Percentiles rank a stretch among this genome's conserved stretches.
These are phyloP conservation scores for Melitaea athalia DNA, from an alignment of 2,888 invertebrate species.

Conservation along the genomic window DNA sequence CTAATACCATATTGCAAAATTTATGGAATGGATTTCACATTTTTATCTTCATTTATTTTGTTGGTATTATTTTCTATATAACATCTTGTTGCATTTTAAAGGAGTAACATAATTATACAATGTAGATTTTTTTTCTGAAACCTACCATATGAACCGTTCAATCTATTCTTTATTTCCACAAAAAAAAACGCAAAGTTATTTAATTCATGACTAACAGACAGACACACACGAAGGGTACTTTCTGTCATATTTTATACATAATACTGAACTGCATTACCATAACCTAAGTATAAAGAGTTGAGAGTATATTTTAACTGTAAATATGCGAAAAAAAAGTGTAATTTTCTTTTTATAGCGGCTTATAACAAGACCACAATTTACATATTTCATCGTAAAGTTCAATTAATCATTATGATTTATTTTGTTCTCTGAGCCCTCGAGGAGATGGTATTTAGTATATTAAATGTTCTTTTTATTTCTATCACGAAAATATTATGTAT, in stretches of 20 bases:
- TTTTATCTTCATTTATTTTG: neutral
- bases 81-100: no score
- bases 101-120: no score
- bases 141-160: no score
- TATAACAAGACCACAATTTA: constrained; percentile 31
- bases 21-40: neutral
- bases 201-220: no score
- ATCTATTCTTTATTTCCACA: no score
- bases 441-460: constrained; percentile 1
- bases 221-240: no score
- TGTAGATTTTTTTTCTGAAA: no score
- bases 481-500: neutral
- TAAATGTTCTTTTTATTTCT: neutral
- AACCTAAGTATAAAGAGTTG: neutral
- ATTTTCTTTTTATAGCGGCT: constrained; percentile 31
- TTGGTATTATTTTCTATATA: no score
- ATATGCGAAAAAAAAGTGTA: constrained; percentile 37
- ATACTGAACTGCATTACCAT: neutral
- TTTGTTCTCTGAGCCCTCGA: constrained; percentile 6
- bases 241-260: neutral
- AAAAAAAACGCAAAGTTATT: no score
- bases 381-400: constrained; percentile 25
- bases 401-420: constrained; percentile 24
- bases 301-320: neutral
- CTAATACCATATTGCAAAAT: neutral